These are phyloP conservation scores for Microctonus hyperodae DNA, from an alignment of 2,888 invertebrate genomes.

Conservation along the genomic window DNA sequence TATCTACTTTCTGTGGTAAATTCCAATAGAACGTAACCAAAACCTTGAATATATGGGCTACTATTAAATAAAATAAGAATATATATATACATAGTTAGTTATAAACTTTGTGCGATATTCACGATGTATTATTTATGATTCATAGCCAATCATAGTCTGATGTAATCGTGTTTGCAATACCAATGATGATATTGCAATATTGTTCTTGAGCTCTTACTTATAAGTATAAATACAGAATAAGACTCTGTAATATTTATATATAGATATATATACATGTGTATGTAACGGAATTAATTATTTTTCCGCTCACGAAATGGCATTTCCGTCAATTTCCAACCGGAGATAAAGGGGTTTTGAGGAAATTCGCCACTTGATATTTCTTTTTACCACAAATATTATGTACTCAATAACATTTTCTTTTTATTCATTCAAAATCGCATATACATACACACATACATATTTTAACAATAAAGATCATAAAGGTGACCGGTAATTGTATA, in stretches of 20 bases:
- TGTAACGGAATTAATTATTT: neutral
- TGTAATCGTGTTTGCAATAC: constrained; percentile 39
- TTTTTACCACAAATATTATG: neutral
- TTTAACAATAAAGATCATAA: too few species aligned
- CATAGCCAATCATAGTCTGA: constrained; percentile 44
- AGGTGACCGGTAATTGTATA: too few species aligned
- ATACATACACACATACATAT: too few species aligned
- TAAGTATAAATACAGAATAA: neutral
- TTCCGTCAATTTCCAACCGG: constrained; percentile 13
- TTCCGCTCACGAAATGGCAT: constrained; percentile 20
- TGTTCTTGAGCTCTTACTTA: neutral
- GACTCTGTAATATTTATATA: neutral
- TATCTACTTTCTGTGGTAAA: neutral
- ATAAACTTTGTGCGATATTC: constrained; percentile 42
- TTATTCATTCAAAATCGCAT: too few species aligned
- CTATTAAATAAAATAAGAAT: too few species aligned
- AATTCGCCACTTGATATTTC: neutral
- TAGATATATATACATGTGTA: neutral
- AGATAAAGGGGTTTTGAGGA: neutral
- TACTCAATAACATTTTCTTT: too few species aligned
- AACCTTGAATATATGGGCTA: constrained; percentile 45
- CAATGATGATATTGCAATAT: constrained; percentile 33
- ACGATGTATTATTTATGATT: constrained; percentile 43
- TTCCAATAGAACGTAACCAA: constrained; percentile 20
- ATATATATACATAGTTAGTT: neutral